These are phyloP conservation scores for Sminthopsis crassicaudata DNA, from an alignment of 2,113 vertebrate genomes.

Conservation along the genomic window DNA sequence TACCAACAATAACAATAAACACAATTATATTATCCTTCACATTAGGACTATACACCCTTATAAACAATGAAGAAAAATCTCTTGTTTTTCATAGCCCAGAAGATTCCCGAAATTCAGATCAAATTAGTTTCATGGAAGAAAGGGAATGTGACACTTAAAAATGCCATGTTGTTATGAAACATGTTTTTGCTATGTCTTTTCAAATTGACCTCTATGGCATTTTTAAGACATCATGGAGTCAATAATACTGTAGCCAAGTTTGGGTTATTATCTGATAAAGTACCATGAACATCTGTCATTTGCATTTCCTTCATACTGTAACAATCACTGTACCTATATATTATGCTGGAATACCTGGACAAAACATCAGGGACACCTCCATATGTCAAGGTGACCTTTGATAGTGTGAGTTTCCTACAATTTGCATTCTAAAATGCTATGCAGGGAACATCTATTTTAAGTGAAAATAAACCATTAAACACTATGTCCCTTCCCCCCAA, in stretches of 20 bases:
- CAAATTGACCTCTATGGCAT: not conserved
- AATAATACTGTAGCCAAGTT: not conserved
- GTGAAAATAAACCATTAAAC: conserved; percentile 8
- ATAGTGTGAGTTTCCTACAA: not conserved
- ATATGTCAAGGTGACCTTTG: not conserved
- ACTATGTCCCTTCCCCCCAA: not conserved
- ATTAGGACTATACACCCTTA: conserved; percentile 33
- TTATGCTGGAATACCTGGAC: not conserved
- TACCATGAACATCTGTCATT: not conserved
- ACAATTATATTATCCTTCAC: conserved; percentile 50
- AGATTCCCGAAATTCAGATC: conserved; percentile 5
- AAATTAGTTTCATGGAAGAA: conserved; percentile 20
- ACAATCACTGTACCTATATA: not conserved
- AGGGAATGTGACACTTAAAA: conserved; percentile 8
- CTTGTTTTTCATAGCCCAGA: not conserved
- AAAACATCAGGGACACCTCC: not conserved
- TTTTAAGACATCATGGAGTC: not conserved
- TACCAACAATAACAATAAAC: conserved; percentile 80
- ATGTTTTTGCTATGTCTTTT: not conserved
- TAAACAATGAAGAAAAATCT: not conserved
- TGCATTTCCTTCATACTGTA: not conserved
- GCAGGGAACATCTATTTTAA: not conserved
- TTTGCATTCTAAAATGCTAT: not conserved
- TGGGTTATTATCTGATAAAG: conserved; percentile 2
- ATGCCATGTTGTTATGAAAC: not conserved